Conservation (phyloP, 1,140 invertebrate species). For the Drosophila mayri region DNA sequence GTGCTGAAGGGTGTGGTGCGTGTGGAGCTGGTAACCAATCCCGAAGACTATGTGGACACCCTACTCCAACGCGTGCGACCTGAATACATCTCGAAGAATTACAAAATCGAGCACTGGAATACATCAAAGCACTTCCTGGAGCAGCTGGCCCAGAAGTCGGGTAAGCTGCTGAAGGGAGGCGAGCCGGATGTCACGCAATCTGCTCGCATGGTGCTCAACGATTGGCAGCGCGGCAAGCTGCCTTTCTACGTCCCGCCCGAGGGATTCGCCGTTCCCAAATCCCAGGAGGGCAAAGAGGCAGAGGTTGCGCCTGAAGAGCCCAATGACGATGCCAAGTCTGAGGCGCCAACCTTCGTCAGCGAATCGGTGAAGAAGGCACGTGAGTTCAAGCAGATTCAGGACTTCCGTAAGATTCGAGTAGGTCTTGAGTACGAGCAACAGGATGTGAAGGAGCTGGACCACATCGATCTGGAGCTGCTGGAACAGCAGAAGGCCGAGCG, state of each 20-base stretch:
- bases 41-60: slow-evolving; percentile 96
- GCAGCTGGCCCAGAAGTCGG: slow-evolving; percentile 93
- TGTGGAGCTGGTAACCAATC: slow-evolving; percentile 96
- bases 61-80: slow-evolving; percentile 95
- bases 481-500: slow-evolving; percentile 86
- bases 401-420: slow-evolving; percentile 93
- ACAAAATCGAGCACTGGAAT: slow-evolving; percentile 93
- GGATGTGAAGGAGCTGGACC: slow-evolving; percentile 88
- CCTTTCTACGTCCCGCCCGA: slow-evolving; percentile 97
- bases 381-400: slow-evolving; percentile 87
- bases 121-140: slow-evolving; percentile 96
- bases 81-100: slow-evolving; percentile 96
- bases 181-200: slow-evolving; percentile 96
- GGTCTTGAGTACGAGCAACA: slow-evolving; percentile 89
- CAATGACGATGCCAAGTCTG: slow-evolving; percentile 76
- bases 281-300: slow-evolving; percentile 59
- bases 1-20: slow-evolving; percentile 98
- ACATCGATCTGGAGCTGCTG: slow-evolving; percentile 86
- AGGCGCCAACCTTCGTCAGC: slow-evolving; percentile 74
- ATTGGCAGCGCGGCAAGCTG: slow-evolving; percentile 98
- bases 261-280: slow-evolving; percentile 89
- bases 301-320: slow-evolving; percentile 53
- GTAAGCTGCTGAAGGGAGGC: slow-evolving; percentile 97
- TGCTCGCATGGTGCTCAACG: slow-evolving; percentile 98
- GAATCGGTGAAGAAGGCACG: slow-evolving; percentile 80